Evolutionary conservation across 2,797 vertebrate genomes (phyloP).

Genomic region (Mycteria americana): DNA sequence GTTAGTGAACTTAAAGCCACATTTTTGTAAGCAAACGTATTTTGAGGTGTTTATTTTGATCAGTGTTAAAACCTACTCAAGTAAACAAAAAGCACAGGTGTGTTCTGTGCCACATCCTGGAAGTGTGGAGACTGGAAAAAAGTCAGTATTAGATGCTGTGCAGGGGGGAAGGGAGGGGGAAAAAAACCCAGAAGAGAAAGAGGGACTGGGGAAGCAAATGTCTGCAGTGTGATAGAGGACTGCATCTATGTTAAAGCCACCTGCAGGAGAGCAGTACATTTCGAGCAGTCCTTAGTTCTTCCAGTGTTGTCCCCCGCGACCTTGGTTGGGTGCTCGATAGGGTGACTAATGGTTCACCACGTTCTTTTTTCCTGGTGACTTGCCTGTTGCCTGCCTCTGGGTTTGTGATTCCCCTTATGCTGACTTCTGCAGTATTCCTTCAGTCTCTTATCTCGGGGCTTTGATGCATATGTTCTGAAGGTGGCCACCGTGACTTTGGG

Average conservation of each 20-base stretch:
- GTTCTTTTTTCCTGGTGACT: slow-evolving; percentile 69
- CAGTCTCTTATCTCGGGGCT: slow-evolving; percentile 78
- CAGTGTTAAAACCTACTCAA: not conserved
- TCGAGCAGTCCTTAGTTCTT: slow-evolving; percentile 7
- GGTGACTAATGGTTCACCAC: slow-evolving; percentile 47
- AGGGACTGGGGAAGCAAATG: not conserved
- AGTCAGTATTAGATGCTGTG: not conserved
- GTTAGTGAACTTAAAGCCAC: not conserved
- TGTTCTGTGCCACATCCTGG: not conserved
- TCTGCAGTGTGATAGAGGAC: not conserved
- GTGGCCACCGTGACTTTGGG: slow-evolving; percentile 86
- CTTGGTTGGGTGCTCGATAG: slow-evolving; percentile 65
- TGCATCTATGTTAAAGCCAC: not conserved
- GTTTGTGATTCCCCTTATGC: slow-evolving; percentile 71
- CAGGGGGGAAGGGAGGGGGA: not conserved
- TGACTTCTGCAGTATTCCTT: slow-evolving; percentile 76
- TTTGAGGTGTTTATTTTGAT: slow-evolving; percentile 1
- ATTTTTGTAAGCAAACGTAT: not conserved
- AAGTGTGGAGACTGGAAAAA: not conserved
- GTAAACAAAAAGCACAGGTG: not conserved
- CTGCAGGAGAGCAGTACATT: not conserved
- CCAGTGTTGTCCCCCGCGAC: slow-evolving; percentile 55
- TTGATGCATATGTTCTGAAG: slow-evolving; percentile 97
- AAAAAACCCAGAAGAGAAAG: not conserved
- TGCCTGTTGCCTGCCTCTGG: slow-evolving; percentile 80